Base-by-base conservation (phyloP, 2,888 invertebrate species). In the Hirtodrosophila cameraria region DNA sequence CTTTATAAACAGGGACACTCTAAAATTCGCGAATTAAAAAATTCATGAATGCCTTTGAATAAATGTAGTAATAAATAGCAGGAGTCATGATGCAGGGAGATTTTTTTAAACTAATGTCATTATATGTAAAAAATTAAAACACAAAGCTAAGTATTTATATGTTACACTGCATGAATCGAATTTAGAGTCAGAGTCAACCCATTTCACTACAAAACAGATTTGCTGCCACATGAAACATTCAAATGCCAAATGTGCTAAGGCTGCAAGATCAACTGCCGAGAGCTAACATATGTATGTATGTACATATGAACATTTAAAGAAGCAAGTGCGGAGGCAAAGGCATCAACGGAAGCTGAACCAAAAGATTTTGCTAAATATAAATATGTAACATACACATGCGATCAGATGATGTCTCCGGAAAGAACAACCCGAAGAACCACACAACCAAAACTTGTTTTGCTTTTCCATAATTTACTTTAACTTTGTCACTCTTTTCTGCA, bases 281-380 rank as follows among this genome's bases (percentile, higher is more conserved):
- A 31, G 3, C 7, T 31, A 13, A n/a, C n/a, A n/a, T n/a, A n/a
- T n/a, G n/a, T n/a, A n/a, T n/a, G n/a, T n/a, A n/a, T n/a, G n/a
- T n/a, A n/a, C n/a, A n/a, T n/a, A n/a, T n/a, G n/a, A n/a, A n/a
- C n/a, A n/a, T n/a, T n/a, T n/a, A n/a, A n/a, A n/a, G n/a, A n/a
- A n/a, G n/a, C n/a, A n/a, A n/a, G n/a, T n/a, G 15, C 4, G 15
- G 9, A 12, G 8, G 35, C 1, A 36, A 23, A 36, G 11, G 15
- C 27, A 54, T 28, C 42, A 61, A 16, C 61, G 61, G 61, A 61
- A 61, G 52, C 50, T 52, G 52, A 38, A 52, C 61, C 16, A 27
- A 20, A 60, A 61, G 61, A 61, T 60, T 38, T 38, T 27, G 42
- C 61, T 63, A 64, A 55, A 64, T 55, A 57, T 63, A 61, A 54